Base-by-base conservation (phyloP, 1,140 invertebrate genomes). In the Mactra quadrangularis region DNA sequence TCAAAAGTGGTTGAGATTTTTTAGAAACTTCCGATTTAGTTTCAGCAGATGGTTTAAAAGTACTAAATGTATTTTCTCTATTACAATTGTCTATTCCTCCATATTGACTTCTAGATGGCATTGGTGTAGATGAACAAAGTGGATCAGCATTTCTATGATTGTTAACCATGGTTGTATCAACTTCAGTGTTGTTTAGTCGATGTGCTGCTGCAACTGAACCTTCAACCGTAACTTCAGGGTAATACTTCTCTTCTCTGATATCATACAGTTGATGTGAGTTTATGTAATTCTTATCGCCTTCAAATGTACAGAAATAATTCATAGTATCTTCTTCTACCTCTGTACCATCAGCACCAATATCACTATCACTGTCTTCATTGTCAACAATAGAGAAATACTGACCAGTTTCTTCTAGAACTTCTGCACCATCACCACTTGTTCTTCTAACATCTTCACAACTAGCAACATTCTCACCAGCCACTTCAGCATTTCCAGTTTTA, bases 121-220 rank as follows among this genome's bases (percentile, higher is more conserved):
- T 15, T 35, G 74, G 74, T 9, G 74, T 76, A 41, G 74, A 76
- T 15, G 74, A 57, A 64, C 74, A 76, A 25, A 76, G 59, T 15
- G 74, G 74, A 31, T 76, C 29, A n/a, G 59, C 38, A 13, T 60
- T 25, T n/a, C 22, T 41, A 19, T 74, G 71, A 35, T 35, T 64
- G 4, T 17, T n/a, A 1, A 19, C 2, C 22, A 6, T 41, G 15
- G 38, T 41, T 7, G 15, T 41, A 7, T 41, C 38, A 41, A 41
- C 38, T 41, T 41, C 38, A 41, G 38, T 41, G 38, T 41, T 41
- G 38, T 41, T 41, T 41, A 41, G 15, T 7, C 38, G 38, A 7
- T 41, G 38, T 7, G 38, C 38, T 41, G 38, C 15, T 7, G 15
- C 15, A 15, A 41, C 15, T 6, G 38, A 7, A 41, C 38, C 15